These are phyloP conservation scores for Hyla sarda DNA, from an alignment of 2,113 vertebrate genomes.

Conservation along the genomic window DNA sequence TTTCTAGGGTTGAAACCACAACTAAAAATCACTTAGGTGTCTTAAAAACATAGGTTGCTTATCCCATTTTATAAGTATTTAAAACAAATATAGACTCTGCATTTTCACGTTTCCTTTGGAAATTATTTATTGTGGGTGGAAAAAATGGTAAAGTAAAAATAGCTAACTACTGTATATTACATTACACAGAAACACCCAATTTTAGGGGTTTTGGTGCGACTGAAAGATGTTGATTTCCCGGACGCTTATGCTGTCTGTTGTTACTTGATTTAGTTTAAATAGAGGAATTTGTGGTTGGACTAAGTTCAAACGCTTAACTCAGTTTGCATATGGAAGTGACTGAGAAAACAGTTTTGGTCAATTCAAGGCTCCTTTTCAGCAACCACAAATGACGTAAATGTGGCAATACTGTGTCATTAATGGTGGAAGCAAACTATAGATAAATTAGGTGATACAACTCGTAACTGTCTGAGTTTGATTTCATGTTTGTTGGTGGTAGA, in stretches of 20 bases:
- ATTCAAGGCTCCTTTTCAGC: constrained; percentile 49
- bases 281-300: constrained; percentile 58
- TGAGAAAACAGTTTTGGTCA: constrained; percentile 54
- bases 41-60: constrained; percentile 47
- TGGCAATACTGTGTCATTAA: constrained; percentile 54
- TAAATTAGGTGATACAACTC: constrained; percentile 58
- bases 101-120: constrained; percentile 41
- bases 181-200: constrained; percentile 45
- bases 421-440: constrained; percentile 52
- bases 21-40: constrained; percentile 39
- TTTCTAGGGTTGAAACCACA: constrained; percentile 57
- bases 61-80: constrained; percentile 45
- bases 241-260: constrained; percentile 47
- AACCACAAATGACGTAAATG: constrained; percentile 59
- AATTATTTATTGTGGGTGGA: constrained; percentile 44
- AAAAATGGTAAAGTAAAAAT: constrained; percentile 19
- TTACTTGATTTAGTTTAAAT: constrained; percentile 58
- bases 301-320: constrained; percentile 55
- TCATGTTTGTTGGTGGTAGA: constrained; percentile 50
- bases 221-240: constrained; percentile 46
- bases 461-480: constrained; percentile 54
- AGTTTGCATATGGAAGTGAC: constrained; percentile 59
- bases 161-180: constrained; percentile 32
- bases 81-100: constrained; percentile 46
- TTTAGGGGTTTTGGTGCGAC: constrained; percentile 39